Evolutionary conservation across 1,140 invertebrate genomes (phyloP), one percentile per base, ranked within the genome.

Genomic region (Neoseiulus cucumeris): DNA sequence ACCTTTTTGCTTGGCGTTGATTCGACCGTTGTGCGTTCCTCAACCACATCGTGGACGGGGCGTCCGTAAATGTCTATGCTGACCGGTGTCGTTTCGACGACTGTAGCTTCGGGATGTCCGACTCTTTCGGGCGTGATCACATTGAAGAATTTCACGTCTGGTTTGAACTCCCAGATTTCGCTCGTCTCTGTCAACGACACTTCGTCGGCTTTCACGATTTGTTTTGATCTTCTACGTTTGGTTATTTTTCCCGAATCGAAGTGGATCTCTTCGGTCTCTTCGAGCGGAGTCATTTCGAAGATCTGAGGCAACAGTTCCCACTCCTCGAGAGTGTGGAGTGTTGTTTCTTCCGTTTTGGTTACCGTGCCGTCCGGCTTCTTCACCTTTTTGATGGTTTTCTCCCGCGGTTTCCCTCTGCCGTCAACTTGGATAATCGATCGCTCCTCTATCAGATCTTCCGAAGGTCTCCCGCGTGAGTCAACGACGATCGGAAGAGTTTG

Each of bases 331-430:
- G 51, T 25, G 14, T 18, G 25, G 51, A 59, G 14, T 14, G 51
- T 2, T 14, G 25, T 59, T 59, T 59, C 51, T 33, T 29, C 22
- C 1, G 51, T 59, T 33, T 25, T 25, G 14, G 25, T 33, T n/a
- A 59, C 33, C 14, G 14, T 65, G 29, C n/a, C 64, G 7, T 65
- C 64, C 17, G 64, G 64, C 22, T 17, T 65, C 25, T 42, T 65
- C 17, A 65, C 29, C 12, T 65, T 65, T 41, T 65, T 65, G 39
- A 44, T 65, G 33, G 64, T 65, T 65, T n/a, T 65, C 22, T 65
- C 39, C 17, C 51, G 25, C 9, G 51, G 51, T 25, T 59, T 59
- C 1, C 51, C 51, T 29, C 14, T 2, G 22, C 4, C 14, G 22
- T 59, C 51, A 4, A 59, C 22, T 17, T 6, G 25, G 22, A 59